Conservation (phyloP, 2,113 vertebrate genomes). For the Dolichotis patagonum region DNA sequence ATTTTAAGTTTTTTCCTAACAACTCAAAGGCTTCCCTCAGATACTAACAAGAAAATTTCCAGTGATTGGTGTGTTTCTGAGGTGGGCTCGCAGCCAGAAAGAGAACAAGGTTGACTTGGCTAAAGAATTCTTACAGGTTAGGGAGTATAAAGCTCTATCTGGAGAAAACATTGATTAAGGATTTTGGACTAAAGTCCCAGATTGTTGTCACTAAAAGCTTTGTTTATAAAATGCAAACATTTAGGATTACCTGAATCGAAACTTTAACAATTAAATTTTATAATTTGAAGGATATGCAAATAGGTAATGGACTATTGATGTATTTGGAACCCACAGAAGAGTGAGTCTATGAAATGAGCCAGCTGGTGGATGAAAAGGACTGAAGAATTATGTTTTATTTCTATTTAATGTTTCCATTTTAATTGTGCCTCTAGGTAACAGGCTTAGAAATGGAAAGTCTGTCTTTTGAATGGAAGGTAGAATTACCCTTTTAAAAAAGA, state of each 20-base stretch:
- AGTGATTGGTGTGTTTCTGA: slow-evolving; percentile 39
- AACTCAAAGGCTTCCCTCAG: slow-evolving; percentile 19
- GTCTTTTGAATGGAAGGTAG: slow-evolving; percentile 77
- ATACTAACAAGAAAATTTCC: slow-evolving; percentile 37
- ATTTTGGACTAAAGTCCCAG: slow-evolving; percentile 39
- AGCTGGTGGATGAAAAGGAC: slow-evolving; percentile 79
- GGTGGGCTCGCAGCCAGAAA: slow-evolving; percentile 37
- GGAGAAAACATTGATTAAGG: slow-evolving; percentile 63
- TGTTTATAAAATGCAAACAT: slow-evolving; percentile 62
- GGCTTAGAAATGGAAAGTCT: slow-evolving; percentile 76
- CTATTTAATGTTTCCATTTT: slow-evolving; percentile 79
- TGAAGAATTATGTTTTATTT: slow-evolving; percentile 75
- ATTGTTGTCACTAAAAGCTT: slow-evolving; percentile 26
- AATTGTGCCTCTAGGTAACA: slow-evolving; percentile 80
- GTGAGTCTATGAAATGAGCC: slow-evolving; percentile 67
- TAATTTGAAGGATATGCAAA: slow-evolving; percentile 79
- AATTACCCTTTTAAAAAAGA: slow-evolving; percentile 74
- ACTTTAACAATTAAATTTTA: slow-evolving; percentile 67
- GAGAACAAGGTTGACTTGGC: background rate
- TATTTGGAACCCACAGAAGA: slow-evolving; percentile 69
- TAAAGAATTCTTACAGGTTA: slow-evolving; percentile 22
- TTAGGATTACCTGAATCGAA: slow-evolving; percentile 59
- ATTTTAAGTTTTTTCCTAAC: slow-evolving; percentile 57
- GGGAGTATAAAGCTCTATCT: background rate
- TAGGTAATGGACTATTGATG: slow-evolving; percentile 63